A percentile compares a stretch with the other conserved stretches of the same genome.
Evolutionary conservation across 2,113 vertebrate genomes (phyloP).

Genomic region (Mola mola): DNA sequence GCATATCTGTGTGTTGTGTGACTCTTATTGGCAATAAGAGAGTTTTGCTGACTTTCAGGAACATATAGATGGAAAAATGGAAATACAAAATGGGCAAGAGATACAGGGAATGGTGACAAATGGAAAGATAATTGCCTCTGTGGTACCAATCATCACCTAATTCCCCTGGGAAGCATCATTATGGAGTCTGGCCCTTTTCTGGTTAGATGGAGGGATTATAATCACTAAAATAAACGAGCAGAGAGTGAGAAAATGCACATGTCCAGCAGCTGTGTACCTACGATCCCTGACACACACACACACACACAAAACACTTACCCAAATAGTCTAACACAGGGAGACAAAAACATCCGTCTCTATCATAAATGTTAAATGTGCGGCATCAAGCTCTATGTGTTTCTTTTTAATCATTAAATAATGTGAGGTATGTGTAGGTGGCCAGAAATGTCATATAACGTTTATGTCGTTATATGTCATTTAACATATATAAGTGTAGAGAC

Average conservation of each 20-base stretch:
- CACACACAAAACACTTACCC: slow-evolving; percentile 23
- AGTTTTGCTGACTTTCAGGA: slow-evolving; percentile 44
- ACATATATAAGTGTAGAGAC: too few species aligned
- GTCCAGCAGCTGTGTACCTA: slow-evolving; percentile 56
- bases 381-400: too few species aligned
- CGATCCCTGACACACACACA: slow-evolving; percentile 29
- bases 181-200: slow-evolving; percentile 64
- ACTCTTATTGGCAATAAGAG: slow-evolving; percentile 57
- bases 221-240: slow-evolving; percentile 74
- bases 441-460: slow-evolving; percentile 8
- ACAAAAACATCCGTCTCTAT: slow-evolving; percentile 46
- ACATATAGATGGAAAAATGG: slow-evolving; percentile 9
- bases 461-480: too few species aligned
- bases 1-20: slow-evolving; percentile 26
- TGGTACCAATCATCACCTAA: slow-evolving; percentile 69
- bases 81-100: slow-evolving; percentile 13
- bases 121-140: slow-evolving; percentile 69
- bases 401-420: slow-evolving; percentile 35
- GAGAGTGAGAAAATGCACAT: slow-evolving; percentile 78
- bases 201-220: slow-evolving; percentile 73
- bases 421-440: slow-evolving; percentile 7
- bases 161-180: slow-evolving; percentile 72
- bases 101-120: slow-evolving; percentile 36
- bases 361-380: slow-evolving; percentile 11
- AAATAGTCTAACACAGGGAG: slow-evolving; percentile 26